Evolutionary conservation across 1,140 invertebrate species (phyloP), one percentile per base, ranked within the genome.

Genomic region (Heliconius nattereri): DNA sequence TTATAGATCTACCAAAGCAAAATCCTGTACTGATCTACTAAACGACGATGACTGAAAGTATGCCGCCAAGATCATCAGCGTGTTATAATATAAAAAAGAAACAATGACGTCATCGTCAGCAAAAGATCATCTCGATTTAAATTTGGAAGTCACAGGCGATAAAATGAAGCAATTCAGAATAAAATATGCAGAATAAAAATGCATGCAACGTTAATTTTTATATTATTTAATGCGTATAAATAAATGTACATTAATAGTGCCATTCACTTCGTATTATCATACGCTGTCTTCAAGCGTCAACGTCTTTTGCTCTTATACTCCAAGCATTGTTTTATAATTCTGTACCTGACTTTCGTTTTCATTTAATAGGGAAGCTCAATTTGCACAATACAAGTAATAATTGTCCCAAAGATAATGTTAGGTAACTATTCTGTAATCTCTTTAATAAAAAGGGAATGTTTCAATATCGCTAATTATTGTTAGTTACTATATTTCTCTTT

Each of bases 1-100:
- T 95, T 95, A 81, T 91, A 95, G 95, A 87, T 93, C 95, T 83
- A 92, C 91, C 87, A 96, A 95, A 94, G 95, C 95, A 35, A 96
- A 95, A 91, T 96, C 95, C 60, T 96, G 95, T 89, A 95, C 95
- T 83, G 95, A 95, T 90, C 91, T 95, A 78, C 90, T 95, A 7
- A 95, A 95, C 79, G 90, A 94, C 37, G 94, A 94, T 78, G 94
- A 94, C 78, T 95, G 86, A 94, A 52, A 52, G 84, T 6, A 26
- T 26, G 26, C 60, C 29, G 60, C 11, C 26, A 66, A 66, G 16
- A 16, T 7, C 9, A 66, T 29, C 60, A 29, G 26, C 23, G 60
- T 66, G 26, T 66, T 29, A 66, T 29, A 66, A 26, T 23, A 26
- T 23, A 13, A 66, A 23, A 29, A n/a, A 66, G 20, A 16, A 11